Percentiles rank a stretch among this genome's conserved stretches.
Evolutionary conservation across 2,888 invertebrate species (phyloP).

Genomic region (Carterocephalus palaemon): DNA sequence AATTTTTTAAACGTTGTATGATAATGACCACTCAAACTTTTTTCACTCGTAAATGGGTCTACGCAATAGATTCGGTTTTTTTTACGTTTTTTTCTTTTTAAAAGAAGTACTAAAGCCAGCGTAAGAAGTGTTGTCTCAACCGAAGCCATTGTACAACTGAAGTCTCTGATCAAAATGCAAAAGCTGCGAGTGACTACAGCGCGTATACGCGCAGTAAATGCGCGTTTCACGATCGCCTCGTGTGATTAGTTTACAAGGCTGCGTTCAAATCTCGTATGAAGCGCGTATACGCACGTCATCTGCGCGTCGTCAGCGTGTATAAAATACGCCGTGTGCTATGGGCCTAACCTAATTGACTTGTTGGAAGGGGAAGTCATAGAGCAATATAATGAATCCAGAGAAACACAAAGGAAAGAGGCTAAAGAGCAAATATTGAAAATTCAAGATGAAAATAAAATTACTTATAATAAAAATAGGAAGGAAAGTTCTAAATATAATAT

Average conservation of each 20-base stretch:
- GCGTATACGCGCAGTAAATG: conserved; percentile 12
- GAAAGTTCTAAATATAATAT: too few relatives aligned
- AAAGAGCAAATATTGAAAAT: too few relatives aligned
- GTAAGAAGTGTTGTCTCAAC: conserved; percentile 22
- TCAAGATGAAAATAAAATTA: too few relatives aligned
- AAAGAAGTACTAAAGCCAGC: conserved; percentile 26
- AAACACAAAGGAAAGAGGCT: too few relatives aligned
- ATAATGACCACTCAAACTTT: conserved; percentile 25
- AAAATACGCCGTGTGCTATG: too few relatives aligned
- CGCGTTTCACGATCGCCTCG: conserved; percentile 16
- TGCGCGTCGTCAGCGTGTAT: conserved; percentile 5
- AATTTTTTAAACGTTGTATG: conserved; percentile 29
- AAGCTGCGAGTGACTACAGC: conserved; percentile 11
- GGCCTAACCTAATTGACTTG: too few relatives aligned
- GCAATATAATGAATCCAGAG: too few relatives aligned
- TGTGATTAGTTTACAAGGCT: too few relatives aligned
- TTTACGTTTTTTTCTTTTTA: conserved; percentile 28
- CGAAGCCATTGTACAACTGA: conserved; percentile 25
- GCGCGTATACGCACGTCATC: conserved; percentile 23
- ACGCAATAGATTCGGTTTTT: conserved; percentile 23
- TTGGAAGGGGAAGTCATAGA: too few relatives aligned
- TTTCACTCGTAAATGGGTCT: conserved; percentile 27
- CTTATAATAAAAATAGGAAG: too few relatives aligned
- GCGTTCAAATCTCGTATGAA: conserved; percentile 24
- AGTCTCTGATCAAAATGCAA: conserved; percentile 8